Evolutionary conservation across 2,888 invertebrate genomes (phyloP).

Genomic region (Mimumesa dahlbomi): DNA sequence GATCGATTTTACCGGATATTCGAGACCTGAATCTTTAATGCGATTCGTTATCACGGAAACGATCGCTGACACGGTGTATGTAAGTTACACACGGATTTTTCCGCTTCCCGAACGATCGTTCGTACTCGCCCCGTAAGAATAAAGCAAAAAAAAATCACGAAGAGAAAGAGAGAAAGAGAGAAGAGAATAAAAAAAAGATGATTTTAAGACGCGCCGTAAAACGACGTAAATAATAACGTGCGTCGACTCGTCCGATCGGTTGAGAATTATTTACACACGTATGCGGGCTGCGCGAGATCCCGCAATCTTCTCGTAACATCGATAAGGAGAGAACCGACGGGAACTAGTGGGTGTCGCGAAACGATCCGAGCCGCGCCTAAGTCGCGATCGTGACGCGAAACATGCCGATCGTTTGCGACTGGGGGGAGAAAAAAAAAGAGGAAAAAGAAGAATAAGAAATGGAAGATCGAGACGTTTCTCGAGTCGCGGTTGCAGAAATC

Average conservation of each 20-base stretch:
- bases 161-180: no score
- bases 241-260: neutral
- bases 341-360: slow-evolving; percentile 30
- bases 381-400: slow-evolving; percentile 13
- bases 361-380: slow-evolving; percentile 16
- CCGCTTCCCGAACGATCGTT: neutral
- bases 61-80: no score
- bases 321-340: slow-evolving; percentile 21
- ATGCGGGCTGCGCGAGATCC: neutral
- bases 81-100: no score
- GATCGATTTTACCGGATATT: neutral
- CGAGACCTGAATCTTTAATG: neutral
- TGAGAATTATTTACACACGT: slow-evolving; percentile 18
- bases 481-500: no score
- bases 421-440: neutral
- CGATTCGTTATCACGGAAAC: no score
- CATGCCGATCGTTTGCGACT: slow-evolving; percentile 11
- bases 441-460: no score
- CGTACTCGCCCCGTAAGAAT: no score
- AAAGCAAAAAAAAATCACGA: no score
- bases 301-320: slow-evolving; percentile 13
- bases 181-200: neutral
- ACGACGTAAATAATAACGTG: neutral
- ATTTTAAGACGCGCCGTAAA: neutral
- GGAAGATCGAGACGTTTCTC: no score